Evolutionary conservation across 2,888 invertebrate genomes (phyloP).

Genomic region (Oscheius sp.): DNA sequence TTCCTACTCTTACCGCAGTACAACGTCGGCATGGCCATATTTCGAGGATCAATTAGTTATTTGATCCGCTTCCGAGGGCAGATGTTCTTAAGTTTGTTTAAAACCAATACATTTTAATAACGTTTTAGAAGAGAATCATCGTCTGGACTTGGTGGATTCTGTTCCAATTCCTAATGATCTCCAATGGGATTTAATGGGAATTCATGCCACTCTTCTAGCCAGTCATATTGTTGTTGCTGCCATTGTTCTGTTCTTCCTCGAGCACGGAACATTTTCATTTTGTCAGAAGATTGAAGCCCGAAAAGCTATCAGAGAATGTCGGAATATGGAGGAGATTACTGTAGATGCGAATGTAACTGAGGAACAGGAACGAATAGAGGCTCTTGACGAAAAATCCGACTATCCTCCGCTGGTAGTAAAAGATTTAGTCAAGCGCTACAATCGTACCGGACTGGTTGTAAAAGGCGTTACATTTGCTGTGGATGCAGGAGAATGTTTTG

Average conservation of each 20-base stretch:
- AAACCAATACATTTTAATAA: too few relatives aligned
- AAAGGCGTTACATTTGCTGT: constrained; percentile 78
- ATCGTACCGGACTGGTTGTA: constrained; percentile 75
- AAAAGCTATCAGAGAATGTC: not conserved
- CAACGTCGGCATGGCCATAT: constrained; percentile 81
- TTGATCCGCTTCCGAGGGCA: constrained; percentile 72
- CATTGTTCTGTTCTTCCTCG: constrained; percentile 37
- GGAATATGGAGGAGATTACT: constrained; percentile 24
- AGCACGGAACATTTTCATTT: constrained; percentile 37
- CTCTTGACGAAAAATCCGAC: constrained; percentile 69
- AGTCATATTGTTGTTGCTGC: constrained; percentile 64
- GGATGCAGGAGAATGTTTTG: constrained; percentile 80
- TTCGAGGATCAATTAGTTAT: constrained; percentile 57
- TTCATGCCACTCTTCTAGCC: constrained; percentile 81
- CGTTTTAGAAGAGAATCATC: constrained; percentile 47
- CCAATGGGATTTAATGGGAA: constrained; percentile 80
- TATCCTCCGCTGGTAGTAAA: constrained; percentile 72
- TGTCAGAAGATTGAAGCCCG: constrained; percentile 9
- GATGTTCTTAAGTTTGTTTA: constrained; percentile 54
- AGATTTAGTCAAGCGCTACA: constrained; percentile 70
- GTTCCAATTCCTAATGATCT: constrained; percentile 64
- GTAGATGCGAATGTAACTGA: constrained; percentile 78
- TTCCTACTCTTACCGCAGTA: constrained; percentile 88
- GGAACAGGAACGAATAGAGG: constrained; percentile 76
- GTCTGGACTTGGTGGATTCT: constrained; percentile 51